Evolutionary conservation across 1,140 invertebrate species (phyloP).

Genomic region (Meloidogyne floridensis): DNA sequence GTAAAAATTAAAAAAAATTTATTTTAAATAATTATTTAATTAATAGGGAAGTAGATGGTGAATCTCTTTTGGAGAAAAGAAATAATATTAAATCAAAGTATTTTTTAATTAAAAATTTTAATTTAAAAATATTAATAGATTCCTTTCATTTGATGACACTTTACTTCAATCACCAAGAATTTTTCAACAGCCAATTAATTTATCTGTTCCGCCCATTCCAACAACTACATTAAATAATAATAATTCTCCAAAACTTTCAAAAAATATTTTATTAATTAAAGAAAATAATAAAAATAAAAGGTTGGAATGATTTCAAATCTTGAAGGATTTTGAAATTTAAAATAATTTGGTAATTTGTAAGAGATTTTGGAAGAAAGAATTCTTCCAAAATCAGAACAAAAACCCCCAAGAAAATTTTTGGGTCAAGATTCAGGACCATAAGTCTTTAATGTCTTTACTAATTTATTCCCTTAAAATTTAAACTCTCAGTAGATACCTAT

Average conservation of each 20-base stretch:
- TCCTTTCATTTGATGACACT: conserved; percentile 51
- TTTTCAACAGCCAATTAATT: conserved; percentile 11
- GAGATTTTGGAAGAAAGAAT: too few relatives aligned
- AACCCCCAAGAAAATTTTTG: too few relatives aligned
- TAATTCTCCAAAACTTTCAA: neutral
- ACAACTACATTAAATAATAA: neutral
- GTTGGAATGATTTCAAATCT: neutral
- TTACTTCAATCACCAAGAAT: conserved; percentile 51
- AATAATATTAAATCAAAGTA: conserved; percentile 48
- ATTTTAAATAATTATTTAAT: conserved; percentile 3
- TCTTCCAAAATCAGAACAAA: too few relatives aligned
- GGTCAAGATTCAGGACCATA: too few relatives aligned
- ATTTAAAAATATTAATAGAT: neutral
- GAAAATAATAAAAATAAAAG: neutral
- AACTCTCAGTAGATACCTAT: too few relatives aligned
- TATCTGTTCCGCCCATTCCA: neutral
- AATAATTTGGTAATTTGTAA: too few relatives aligned
- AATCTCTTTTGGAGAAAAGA: conserved; percentile 51
- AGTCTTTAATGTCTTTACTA: too few relatives aligned
- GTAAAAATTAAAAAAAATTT: conserved; percentile 26
- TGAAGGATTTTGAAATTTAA: too few relatives aligned
- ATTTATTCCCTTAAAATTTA: too few relatives aligned
- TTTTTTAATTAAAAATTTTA: neutral
- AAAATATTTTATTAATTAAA: too few relatives aligned
- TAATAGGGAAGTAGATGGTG: conserved; percentile 56